Conservation (phyloP, 2,113 vertebrate species). For the Eudyptes chrysolophus region DNA sequence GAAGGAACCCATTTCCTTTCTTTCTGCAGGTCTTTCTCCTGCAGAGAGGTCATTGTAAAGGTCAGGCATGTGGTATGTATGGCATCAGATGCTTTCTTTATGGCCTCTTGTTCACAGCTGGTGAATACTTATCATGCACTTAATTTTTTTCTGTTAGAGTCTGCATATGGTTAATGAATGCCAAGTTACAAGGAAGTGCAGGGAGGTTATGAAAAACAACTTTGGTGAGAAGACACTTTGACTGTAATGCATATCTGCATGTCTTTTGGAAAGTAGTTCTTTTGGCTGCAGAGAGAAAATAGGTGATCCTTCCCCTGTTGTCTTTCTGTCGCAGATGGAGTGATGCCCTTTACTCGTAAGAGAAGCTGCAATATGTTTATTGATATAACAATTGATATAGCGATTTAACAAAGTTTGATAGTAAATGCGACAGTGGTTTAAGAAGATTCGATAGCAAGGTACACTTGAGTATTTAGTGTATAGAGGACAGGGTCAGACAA, state of each 20-base stretch:
- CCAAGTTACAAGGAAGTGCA: not conserved
- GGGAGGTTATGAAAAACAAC: not conserved
- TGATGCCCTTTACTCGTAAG: too few species aligned
- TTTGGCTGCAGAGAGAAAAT: not conserved
- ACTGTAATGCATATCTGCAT: not conserved
- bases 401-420: too few species aligned
- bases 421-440: too few species aligned
- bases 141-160: not conserved
- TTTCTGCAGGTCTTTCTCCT: not conserved
- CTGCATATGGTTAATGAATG: not conserved
- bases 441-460: too few species aligned
- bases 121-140: rapidly evolving
- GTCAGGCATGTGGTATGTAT: too few species aligned
- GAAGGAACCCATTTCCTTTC: not conserved
- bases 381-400: too few species aligned
- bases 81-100: not conserved
- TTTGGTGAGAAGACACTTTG: not conserved
- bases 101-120: not conserved
- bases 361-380: too few species aligned
- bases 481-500: too few species aligned
- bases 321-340: not conserved
- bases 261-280: not conserved
- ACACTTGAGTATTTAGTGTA: too few species aligned
- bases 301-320: not conserved
- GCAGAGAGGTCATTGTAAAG: not conserved